A percentile compares a stretch with the other conserved stretches of the same genome.
Evolutionary conservation across 2,113 vertebrate genomes (phyloP).

Genomic region (Cygnus buccinator): DNA sequence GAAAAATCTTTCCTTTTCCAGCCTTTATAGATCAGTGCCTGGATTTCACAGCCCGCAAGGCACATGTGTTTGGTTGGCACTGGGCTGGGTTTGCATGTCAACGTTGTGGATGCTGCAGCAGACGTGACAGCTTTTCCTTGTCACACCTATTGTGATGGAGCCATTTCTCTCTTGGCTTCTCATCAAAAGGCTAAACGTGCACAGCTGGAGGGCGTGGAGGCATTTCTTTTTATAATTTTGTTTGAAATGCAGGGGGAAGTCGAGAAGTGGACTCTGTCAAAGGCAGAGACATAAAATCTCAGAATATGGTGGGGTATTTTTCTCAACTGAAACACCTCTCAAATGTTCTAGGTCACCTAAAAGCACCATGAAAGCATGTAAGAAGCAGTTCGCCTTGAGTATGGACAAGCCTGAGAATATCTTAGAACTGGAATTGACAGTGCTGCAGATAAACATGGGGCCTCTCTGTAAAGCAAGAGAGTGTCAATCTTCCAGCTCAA

Average conservation of each 20-base stretch:
- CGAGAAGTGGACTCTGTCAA: neutral
- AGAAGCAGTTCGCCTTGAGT: neutral
- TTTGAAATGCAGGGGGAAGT: neutral
- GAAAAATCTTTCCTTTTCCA: neutral
- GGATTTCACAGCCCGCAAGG: neutral
- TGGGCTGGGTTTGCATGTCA: neutral
- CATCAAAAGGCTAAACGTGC: neutral
- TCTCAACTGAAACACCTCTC: conserved; percentile 19
- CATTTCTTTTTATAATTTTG: neutral
- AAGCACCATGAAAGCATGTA: neutral
- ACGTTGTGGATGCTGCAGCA: neutral
- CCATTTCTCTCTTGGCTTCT: neutral
- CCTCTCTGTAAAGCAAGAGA: neutral
- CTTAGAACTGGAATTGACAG: neutral
- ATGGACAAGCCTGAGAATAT: conserved; percentile 9
- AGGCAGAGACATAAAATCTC: neutral
- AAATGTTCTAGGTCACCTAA: neutral
- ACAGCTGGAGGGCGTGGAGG: neutral
- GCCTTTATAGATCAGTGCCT: neutral
- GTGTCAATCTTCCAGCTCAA: neutral
- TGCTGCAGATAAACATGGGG: neutral
- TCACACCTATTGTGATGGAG: neutral
- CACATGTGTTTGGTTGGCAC: neutral
- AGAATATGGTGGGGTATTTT: neutral
- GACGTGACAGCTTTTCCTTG: neutral